phyloP scores from a whole-genome alignment of 92 coral and sea anemone species.

The Parazoanthus darwini region DNA sequence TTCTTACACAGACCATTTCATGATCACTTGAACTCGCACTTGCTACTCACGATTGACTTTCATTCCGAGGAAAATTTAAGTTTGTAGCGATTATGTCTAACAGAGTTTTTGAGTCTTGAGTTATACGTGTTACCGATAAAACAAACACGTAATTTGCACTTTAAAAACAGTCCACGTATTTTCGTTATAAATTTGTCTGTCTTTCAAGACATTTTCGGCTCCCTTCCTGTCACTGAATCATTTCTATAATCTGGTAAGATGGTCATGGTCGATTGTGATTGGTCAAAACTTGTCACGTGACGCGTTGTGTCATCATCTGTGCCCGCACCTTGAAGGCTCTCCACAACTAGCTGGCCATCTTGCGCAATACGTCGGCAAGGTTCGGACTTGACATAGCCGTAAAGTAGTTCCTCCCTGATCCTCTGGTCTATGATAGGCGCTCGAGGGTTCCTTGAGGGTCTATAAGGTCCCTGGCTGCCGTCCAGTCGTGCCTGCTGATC shows the following conservation, averaged over 20 bases:
- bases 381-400: slow-evolving; percentile 59
- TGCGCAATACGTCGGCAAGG: background rate
- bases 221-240: background rate
- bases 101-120: too few relatives aligned
- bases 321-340: slow-evolving; percentile 1
- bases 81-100: too few relatives aligned
- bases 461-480: slow-evolving; percentile 17
- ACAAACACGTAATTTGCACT: background rate
- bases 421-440: slow-evolving; percentile 57
- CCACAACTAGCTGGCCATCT: background rate
- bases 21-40: too few relatives aligned
- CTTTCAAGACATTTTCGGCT: slow-evolving; percentile 25
- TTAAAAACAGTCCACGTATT: background rate
- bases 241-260: slow-evolving; percentile 25
- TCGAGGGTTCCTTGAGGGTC: slow-evolving; percentile 50
- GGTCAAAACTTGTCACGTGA: slow-evolving; percentile 29
- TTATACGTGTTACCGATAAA: too few relatives aligned
- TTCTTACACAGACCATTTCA: too few relatives aligned
- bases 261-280: slow-evolving; percentile 33
- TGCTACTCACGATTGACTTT: too few relatives aligned
- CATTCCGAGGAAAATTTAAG: too few relatives aligned
- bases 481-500: slow-evolving; percentile 73
- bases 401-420: slow-evolving; percentile 73
- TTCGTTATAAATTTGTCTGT: background rate
- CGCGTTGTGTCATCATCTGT: slow-evolving; percentile 11